phyloP scores from a whole-genome alignment of 2,888 invertebrate genomes.

The Caenorhabditis drosophilae region DNA sequence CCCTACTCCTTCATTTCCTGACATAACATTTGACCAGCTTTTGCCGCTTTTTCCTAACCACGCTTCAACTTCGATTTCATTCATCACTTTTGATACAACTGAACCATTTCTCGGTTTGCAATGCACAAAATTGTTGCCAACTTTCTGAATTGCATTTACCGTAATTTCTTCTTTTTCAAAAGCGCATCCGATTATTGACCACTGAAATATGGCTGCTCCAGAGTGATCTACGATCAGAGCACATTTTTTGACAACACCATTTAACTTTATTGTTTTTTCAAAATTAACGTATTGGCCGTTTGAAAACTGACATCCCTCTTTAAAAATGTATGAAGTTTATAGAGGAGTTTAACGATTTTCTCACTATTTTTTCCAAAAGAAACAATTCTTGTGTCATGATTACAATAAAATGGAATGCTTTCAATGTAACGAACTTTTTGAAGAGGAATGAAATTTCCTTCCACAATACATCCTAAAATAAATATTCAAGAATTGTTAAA shows the following conservation, averaged over 20 bases:
- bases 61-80: constrained; percentile 22
- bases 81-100: constrained; percentile 28
- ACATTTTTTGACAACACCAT: constrained; percentile 23
- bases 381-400: constrained; percentile 13
- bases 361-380: constrained; percentile 38
- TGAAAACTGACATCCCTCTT: constrained; percentile 25
- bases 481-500: background rate
- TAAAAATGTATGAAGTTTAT: constrained; percentile 2
- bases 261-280: constrained; percentile 19
- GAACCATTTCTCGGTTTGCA: constrained; percentile 16
- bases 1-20: constrained; percentile 34
- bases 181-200: constrained; percentile 36
- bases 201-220: constrained; percentile 19
- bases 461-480: constrained; percentile 23
- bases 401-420: constrained; percentile 24
- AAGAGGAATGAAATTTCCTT: constrained; percentile 21
- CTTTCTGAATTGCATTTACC: constrained; percentile 36
- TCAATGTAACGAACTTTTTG: constrained; percentile 21
- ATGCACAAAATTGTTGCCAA: constrained; percentile 28
- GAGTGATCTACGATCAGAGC: constrained; percentile 23
- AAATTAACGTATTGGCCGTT: constrained; percentile 24
- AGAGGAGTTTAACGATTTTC: background rate
- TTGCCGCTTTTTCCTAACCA: constrained; percentile 11
- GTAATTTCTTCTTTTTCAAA: constrained; percentile 27
- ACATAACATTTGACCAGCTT: constrained; percentile 15